phyloP scores from a whole-genome alignment of 2,888 invertebrate species.

The Sinopyrophorus schimmeli region DNA sequence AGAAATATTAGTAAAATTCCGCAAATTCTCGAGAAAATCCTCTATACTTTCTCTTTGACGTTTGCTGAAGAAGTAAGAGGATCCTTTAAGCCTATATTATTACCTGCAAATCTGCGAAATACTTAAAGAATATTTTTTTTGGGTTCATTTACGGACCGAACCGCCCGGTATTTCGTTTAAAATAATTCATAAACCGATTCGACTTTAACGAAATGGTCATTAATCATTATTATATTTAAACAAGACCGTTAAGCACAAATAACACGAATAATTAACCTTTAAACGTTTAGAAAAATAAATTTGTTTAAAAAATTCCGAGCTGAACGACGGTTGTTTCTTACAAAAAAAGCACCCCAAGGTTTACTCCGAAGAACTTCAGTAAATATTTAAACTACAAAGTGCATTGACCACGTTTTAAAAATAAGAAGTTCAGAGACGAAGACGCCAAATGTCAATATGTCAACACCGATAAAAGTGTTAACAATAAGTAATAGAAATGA shows the following conservation, averaged over 20 bases:
- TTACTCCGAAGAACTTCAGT: neutral
- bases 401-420: slow-evolving; percentile 3
- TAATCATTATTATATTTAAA: too few relatives aligned
- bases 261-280: too few relatives aligned
- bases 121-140: slow-evolving; percentile 3
- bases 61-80: neutral
- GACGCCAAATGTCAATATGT: slow-evolving; percentile 19
- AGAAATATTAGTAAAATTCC: slow-evolving; percentile 7
- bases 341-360: neutral
- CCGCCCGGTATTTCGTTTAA: too few relatives aligned
- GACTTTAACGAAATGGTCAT: too few relatives aligned
- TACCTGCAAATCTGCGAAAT: slow-evolving; percentile 7
- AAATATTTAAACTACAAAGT: slow-evolving; percentile 11
- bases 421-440: slow-evolving; percentile 11
- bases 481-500: slow-evolving; percentile 21
- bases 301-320: too few relatives aligned
- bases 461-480: slow-evolving; percentile 25
- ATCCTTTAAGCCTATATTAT: slow-evolving; percentile 4
- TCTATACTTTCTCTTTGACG: neutral
- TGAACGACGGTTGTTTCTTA: neutral
- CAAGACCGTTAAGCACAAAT: too few relatives aligned
- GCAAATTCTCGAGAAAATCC: neutral
- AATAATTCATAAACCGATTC: too few relatives aligned
- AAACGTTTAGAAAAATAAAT: too few relatives aligned
- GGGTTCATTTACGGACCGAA: too few relatives aligned